A percentile compares a stretch with the other conserved stretches of the same genome.
These are phyloP conservation scores for Cryptophagus acutangulus DNA, from an alignment of 2,888 invertebrate species.

Conservation along the genomic window DNA sequence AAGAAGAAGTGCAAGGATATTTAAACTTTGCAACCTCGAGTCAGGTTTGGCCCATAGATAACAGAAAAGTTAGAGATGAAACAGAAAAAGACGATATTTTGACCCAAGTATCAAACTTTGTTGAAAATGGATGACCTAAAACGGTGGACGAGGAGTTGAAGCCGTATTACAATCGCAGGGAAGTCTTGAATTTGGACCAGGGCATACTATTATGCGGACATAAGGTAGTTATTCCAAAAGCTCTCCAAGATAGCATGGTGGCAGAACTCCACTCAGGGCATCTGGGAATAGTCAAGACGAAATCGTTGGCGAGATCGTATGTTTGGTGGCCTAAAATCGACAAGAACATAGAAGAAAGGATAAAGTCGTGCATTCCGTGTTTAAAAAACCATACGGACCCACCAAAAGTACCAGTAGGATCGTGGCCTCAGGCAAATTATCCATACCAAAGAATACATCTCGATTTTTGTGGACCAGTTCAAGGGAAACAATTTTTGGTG, in stretches of 20 bases:
- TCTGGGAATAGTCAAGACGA: slow-evolving; percentile 17
- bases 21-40: slow-evolving; percentile 4
- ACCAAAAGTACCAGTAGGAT: slow-evolving; percentile 4
- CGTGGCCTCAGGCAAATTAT: slow-evolving; percentile 2
- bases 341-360: slow-evolving; percentile 8
- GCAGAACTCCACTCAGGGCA: slow-evolving; percentile 23
- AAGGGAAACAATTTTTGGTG: slow-evolving; percentile 5
- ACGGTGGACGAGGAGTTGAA: slow-evolving; percentile 7
- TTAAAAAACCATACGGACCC: background rate
- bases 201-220: slow-evolving; percentile 12
- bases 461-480: slow-evolving; percentile 9
- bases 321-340: slow-evolving; percentile 12
- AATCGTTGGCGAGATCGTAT: slow-evolving; percentile 9
- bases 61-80: background rate
- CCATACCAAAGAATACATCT: slow-evolving; percentile 4
- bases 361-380: slow-evolving; percentile 7
- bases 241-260: slow-evolving; percentile 7
- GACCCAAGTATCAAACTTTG: slow-evolving; percentile 2
- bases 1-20: background rate
- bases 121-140: slow-evolving; percentile 5
- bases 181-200: slow-evolving; percentile 10
- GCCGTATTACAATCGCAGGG: slow-evolving; percentile 10
- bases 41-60: slow-evolving; percentile 2
- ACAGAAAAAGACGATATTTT: background rate
- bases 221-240: slow-evolving; percentile 11